Evolutionary conservation across 2,113 vertebrate species (phyloP).

Genomic region (Carlito syrichta): DNA sequence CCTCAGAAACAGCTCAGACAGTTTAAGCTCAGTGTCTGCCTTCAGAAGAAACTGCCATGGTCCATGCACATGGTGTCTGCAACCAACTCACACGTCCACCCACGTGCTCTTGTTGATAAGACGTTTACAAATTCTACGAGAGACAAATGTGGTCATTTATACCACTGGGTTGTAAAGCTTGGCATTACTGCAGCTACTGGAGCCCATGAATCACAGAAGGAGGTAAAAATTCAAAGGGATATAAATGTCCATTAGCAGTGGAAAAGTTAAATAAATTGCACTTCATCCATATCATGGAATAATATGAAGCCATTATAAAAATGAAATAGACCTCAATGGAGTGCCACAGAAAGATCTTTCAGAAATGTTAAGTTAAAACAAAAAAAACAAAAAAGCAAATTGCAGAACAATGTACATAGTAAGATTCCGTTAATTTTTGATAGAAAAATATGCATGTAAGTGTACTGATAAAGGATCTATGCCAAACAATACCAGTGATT

Average conservation of each 20-base stretch:
- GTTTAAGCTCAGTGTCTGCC: rapidly evolving
- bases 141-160: slow-evolving; percentile 58
- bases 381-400: slow-evolving; percentile 44
- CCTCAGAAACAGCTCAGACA: neutral
- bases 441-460: neutral
- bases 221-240: slow-evolving; percentile 60
- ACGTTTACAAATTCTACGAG: slow-evolving; percentile 54
- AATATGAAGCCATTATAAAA: slow-evolving; percentile 56
- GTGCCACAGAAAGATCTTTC: neutral
- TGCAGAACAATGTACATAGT: neutral
- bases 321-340: neutral
- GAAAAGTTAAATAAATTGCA: slow-evolving; percentile 67
- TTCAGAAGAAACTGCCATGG: rapidly evolving
- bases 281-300: slow-evolving; percentile 24
- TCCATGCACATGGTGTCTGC: rapidly evolving
- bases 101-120: neutral
- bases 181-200: slow-evolving; percentile 37
- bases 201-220: slow-evolving; percentile 66
- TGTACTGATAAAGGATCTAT: neutral
- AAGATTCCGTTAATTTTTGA: neutral
- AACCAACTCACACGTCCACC: neutral
- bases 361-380: slow-evolving; percentile 44
- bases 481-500: neutral
- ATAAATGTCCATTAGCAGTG: slow-evolving; percentile 66
- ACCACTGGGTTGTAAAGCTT: neutral